Percentiles rank a stretch among this genome's conserved stretches.
phyloP scores from a whole-genome alignment of 2,888 invertebrate genomes.

The Drosophila melanosoma region DNA sequence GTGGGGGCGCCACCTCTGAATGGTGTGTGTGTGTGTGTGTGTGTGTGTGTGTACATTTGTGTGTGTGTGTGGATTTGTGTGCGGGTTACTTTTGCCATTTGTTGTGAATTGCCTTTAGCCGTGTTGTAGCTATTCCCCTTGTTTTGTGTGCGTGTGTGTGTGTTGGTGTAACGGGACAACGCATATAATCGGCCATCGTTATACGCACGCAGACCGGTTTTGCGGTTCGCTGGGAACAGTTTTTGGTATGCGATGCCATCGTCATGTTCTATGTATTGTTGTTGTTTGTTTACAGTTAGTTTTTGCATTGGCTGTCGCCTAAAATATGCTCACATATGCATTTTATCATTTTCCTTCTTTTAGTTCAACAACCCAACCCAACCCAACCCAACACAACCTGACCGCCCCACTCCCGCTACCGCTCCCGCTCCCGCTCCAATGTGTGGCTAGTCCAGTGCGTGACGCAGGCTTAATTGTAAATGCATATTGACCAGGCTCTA shows the following conservation, averaged over 20 bases:
- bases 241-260: slow-evolving; percentile 34
- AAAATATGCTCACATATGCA: slow-evolving; percentile 71
- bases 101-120: slow-evolving; percentile 62
- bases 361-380: slow-evolving; percentile 2
- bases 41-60: neutral
- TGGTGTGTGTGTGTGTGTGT: slow-evolving; percentile 16
- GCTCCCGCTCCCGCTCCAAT: neutral
- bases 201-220: slow-evolving; percentile 49
- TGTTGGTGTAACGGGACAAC: slow-evolving; percentile 40
- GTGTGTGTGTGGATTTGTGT: neutral
- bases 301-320: slow-evolving; percentile 65
- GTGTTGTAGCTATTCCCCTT: slow-evolving; percentile 6
- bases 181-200: slow-evolving; percentile 62
- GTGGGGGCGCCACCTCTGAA: neutral
- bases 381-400: neutral
- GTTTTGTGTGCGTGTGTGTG: too few species aligned
- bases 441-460: slow-evolving; percentile 39
- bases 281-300: slow-evolving; percentile 37
- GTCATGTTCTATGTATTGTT: slow-evolving; percentile 26
- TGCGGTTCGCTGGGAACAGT: slow-evolving; percentile 40
- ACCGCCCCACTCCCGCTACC: too few species aligned
- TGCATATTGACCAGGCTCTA: slow-evolving; percentile 51
- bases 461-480: slow-evolving; percentile 57
- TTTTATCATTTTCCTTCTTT: slow-evolving; percentile 62
- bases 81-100: slow-evolving; percentile 62